These are phyloP conservation scores for Doryteuthis pealeii DNA, from an alignment of 1,140 invertebrate species.

Conservation along the genomic window DNA sequence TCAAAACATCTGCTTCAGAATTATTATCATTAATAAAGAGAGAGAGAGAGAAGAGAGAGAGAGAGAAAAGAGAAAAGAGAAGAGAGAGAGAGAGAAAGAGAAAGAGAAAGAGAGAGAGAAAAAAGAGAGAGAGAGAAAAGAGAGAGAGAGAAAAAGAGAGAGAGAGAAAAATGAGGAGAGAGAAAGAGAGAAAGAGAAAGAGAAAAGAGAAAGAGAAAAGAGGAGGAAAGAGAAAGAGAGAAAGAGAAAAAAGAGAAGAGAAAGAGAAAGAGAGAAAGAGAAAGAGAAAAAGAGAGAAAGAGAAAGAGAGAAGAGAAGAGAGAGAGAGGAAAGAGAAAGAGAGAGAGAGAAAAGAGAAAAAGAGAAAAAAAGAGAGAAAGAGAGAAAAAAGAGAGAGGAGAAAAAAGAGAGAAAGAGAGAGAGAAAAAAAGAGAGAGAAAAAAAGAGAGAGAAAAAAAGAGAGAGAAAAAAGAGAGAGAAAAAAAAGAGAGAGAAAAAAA, in stretches of 20 bases:
- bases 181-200: neutral
- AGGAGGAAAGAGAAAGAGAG: neutral
- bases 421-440: slow-evolving; percentile 3
- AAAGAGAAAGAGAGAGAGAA: too few relatives aligned
- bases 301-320: slow-evolving; percentile 15
- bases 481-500: neutral
- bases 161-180: too few relatives aligned
- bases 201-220: neutral
- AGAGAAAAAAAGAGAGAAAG: neutral
- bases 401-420: slow-evolving; percentile 19
- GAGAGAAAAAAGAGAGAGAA: neutral
- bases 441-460: too few relatives aligned
- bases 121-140: neutral
- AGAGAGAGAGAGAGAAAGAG: too few relatives aligned
- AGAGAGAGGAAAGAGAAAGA: slow-evolving; percentile 35
- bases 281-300: neutral
- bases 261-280: neutral
- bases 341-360: slow-evolving; percentile 58
- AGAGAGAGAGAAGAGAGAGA: too few relatives aligned
- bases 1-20: too few relatives aligned
- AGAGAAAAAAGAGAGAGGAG: slow-evolving; percentile 36
- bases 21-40: too few relatives aligned
- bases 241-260: neutral
- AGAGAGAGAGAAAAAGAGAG: neutral
- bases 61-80: too few relatives aligned